Conservation (phyloP, 2,113 vertebrate species). For the Macrotus californicus region DNA sequence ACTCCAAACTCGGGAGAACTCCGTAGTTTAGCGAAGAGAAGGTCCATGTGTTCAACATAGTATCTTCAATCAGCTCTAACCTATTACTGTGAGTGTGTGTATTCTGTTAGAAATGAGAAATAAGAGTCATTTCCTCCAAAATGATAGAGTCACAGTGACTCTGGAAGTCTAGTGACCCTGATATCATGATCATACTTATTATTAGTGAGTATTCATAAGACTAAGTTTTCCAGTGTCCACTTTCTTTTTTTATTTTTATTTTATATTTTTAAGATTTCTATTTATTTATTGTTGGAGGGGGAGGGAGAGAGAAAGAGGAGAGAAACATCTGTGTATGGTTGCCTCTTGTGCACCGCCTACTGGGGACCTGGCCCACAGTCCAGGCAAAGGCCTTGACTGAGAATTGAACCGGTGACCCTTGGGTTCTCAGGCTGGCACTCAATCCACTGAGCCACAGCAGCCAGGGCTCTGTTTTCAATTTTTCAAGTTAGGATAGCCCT, state of each 20-base stretch:
- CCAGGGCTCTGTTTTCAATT: not conserved
- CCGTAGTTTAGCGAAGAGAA: not conserved
- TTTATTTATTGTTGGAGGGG: too few relatives aligned
- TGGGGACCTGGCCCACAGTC: too few relatives aligned
- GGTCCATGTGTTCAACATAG: not conserved
- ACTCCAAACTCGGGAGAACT: not conserved
- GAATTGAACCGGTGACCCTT: too few relatives aligned
- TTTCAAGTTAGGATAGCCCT: not conserved
- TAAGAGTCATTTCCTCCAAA: not conserved
- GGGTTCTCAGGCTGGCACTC: too few relatives aligned
- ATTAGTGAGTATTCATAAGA: slow-evolving; percentile 5
- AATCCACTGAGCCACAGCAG: too few relatives aligned
- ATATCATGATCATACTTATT: not conserved
- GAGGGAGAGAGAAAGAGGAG: too few relatives aligned
- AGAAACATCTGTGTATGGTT: too few relatives aligned
- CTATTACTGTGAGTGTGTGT: not conserved
- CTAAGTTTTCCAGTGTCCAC: not conserved
- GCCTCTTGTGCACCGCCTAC: too few relatives aligned
- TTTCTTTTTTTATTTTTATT: not conserved
- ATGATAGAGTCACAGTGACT: not conserved
- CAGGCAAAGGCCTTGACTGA: too few relatives aligned
- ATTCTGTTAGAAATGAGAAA: slow-evolving; percentile 1
- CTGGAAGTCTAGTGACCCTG: not conserved
- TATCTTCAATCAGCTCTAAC: not conserved
- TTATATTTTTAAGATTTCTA: not conserved